Percentiles rank a stretch among this genome's conserved stretches.
phyloP scores from a whole-genome alignment of 1,140 invertebrate genomes.

The Drosophila tropicalis region DNA sequence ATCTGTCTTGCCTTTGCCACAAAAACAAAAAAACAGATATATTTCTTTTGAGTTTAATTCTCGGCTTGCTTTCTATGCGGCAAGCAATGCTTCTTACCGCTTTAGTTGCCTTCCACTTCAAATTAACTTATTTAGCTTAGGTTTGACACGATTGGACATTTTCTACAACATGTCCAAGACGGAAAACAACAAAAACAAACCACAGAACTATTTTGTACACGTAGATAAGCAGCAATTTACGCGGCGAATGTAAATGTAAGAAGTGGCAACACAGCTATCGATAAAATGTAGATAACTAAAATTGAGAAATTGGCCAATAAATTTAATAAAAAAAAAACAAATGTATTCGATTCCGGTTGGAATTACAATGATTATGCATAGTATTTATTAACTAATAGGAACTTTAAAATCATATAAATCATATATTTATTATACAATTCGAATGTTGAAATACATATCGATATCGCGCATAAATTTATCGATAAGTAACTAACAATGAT shows the following conservation, averaged over 20 bases:
- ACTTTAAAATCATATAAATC: too few relatives aligned
- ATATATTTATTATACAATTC: too few relatives aligned
- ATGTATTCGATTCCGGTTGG: too few relatives aligned
- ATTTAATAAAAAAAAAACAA: too few relatives aligned
- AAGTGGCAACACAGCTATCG: too few relatives aligned
- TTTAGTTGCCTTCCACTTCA: constrained; percentile 1
- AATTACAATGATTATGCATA: too few relatives aligned
- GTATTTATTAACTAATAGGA: too few relatives aligned
- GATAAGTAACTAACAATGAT: too few relatives aligned
- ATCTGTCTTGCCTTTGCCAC: neutral
- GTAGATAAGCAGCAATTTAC: constrained; percentile 1
- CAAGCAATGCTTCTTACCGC: constrained; percentile 2
- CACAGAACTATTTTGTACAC: neutral
- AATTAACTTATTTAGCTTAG: neutral
- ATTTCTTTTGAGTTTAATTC: neutral
- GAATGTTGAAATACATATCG: too few relatives aligned
- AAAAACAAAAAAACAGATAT: neutral
- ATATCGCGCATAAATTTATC: too few relatives aligned
- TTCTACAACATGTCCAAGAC: constrained; percentile 10
- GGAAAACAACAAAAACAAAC: constrained; percentile 14
- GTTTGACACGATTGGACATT: constrained; percentile 9
- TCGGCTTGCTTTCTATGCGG: neutral
- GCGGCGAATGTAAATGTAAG: neutral
- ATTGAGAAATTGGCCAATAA: too few relatives aligned
- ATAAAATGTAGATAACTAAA: too few relatives aligned